Conservation (phyloP, 2,113 vertebrate genomes). For the Chloebia gouldiae region DNA sequence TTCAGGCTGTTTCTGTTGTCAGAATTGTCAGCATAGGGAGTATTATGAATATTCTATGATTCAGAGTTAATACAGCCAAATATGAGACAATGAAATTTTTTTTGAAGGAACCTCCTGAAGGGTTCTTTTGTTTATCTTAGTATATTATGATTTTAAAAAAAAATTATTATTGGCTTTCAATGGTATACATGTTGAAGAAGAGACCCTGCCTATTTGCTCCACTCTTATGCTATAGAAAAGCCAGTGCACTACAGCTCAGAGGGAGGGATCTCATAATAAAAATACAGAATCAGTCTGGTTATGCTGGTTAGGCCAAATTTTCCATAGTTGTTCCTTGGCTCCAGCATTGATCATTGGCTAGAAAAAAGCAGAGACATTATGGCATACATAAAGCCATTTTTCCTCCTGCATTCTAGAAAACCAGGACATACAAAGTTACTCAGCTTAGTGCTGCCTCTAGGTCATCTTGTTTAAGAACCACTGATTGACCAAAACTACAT, state of each 20-base stretch:
- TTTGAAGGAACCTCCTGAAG: not conserved
- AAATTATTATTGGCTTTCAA: not conserved
- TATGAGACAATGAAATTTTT: not conserved
- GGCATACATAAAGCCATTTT: not conserved
- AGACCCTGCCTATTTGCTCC: not conserved
- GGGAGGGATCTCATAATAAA: not conserved
- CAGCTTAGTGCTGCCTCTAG: not conserved
- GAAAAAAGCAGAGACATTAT: not conserved
- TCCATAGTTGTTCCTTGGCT: not conserved
- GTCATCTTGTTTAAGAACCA: not conserved
- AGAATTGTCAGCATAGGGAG: not conserved
- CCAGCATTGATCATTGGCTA: not conserved
- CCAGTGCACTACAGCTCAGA: not conserved
- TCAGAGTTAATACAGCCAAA: not conserved
- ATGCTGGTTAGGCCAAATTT: not conserved
- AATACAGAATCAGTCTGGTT: not conserved
- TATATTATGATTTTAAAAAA: not conserved
- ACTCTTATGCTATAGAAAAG: not conserved
- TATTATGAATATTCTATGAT: not conserved
- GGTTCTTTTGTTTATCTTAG: not conserved
- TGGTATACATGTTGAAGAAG: not conserved
- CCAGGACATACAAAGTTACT: not conserved
- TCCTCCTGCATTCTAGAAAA: not conserved
- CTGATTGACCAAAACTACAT: not conserved
- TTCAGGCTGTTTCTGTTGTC: not conserved